phyloP scores from a whole-genome alignment of 2,888 invertebrate genomes.

The Invenusta paracnida region DNA sequence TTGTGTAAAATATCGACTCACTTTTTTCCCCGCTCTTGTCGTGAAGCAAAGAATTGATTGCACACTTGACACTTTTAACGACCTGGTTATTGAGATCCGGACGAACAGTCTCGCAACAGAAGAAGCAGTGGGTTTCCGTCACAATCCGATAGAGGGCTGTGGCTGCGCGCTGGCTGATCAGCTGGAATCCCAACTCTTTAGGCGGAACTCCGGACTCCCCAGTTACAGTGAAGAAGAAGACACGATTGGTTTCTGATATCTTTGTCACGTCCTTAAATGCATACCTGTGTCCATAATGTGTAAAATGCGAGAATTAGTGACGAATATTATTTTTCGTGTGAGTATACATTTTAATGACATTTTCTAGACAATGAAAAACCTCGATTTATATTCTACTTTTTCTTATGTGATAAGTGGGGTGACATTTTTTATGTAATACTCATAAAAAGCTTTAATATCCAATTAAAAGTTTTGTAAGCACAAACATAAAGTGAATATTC shows the following conservation, averaged over 20 bases:
- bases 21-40: conserved; percentile 66
- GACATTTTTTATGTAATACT: too few species aligned
- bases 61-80: conserved; percentile 80
- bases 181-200: conserved; percentile 71
- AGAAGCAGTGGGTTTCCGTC: conserved; percentile 85
- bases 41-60: conserved; percentile 82
- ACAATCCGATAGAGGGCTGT: conserved; percentile 75
- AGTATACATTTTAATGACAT: too few species aligned
- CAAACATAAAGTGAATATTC: too few species aligned
- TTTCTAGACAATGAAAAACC: too few species aligned
- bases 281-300: conserved; percentile 54
- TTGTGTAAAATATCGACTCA: not conserved
- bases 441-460: too few species aligned
- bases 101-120: conserved; percentile 84
- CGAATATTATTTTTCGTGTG: not conserved
- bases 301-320: not conserved
- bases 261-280: conserved; percentile 55
- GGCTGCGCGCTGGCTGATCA: conserved; percentile 75
- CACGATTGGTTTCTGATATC: conserved; percentile 55
- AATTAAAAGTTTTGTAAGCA: too few species aligned
- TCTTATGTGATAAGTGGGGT: too few species aligned
- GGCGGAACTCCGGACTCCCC: conserved; percentile 50
- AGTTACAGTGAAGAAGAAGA: conserved; percentile 52
- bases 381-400: too few species aligned
- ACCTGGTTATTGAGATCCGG: conserved; percentile 81